Base-by-base conservation (phyloP, 2,888 invertebrate genomes). In the Aphodius sticticus region DNA sequence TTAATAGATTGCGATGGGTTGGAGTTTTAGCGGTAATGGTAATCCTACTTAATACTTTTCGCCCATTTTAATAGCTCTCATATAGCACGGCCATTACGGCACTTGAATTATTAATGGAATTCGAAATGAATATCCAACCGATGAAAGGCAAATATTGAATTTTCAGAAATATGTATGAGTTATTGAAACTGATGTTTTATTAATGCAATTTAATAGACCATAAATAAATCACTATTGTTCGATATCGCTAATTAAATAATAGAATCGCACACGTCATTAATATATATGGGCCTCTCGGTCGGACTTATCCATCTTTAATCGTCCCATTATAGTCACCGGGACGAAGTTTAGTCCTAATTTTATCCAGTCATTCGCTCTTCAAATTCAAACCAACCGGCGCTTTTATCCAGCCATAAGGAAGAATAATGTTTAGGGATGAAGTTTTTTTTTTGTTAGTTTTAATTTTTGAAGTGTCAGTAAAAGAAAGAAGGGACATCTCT, bases 131-230 rank as follows among this genome's bases (percentile, higher is more conserved):
- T 75, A 35, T 69, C 35, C 16, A 16, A 74, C 26, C 36, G 15
- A 76, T 74, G 77, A 70, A 76, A 77, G 72, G 69, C 79, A 79
- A 79, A 79, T 79, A 79, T 79, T 79, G 77, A 70, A 77, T 72
- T 79, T 77, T 53, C 77, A 75, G 77, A 79, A 79, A 77, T 72
- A 77, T 79, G 77, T 77, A 69, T 77, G 77, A 77, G 77, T 79
- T 77, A 79, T 77, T 79, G 74, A 75, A 78, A 76, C 37, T 37
- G 69, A 69, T 78, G 76, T 76, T 75, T 78, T 76, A 78, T 78
- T 78, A 78, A 78, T 78, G 76, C 70, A 38, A 38, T 76, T 76
- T 78, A 76, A 78, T 76, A 78, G 69, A 76, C 70, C 16, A 78
- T 69, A 74, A 74, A 74, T 74, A 74, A 74, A 74, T 74, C 74